Base-by-base conservation (phyloP, 2,113 vertebrate genomes). In the Prunella fulvescens region DNA sequence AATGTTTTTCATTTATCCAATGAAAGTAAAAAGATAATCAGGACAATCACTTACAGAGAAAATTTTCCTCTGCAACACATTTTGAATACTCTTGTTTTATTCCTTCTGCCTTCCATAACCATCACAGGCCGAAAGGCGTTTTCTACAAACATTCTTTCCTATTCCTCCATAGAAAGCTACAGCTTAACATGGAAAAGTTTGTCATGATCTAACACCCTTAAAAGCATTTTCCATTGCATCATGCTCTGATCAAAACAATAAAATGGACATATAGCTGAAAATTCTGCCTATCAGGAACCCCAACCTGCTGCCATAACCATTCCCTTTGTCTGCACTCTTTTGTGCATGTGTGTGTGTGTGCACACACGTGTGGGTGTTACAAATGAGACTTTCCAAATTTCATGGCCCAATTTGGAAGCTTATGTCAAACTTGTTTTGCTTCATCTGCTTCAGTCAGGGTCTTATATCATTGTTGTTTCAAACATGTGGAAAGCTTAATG, bases 401-500 rank as follows among this genome's bases (percentile, higher is more conserved):
- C 95, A 93, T 90, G 78, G 96, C 92, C 93, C 83, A 56, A 42
- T 97, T 95, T 97, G 93, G 93, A 97, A 95, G 95, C 90, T 95
- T 82, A 85, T 93, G 92, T 95, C 96, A 95, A 97, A 97, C 88
- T 96, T 96, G 94, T 88, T 96, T 95, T 95, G 92, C 93, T 96
- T 95, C 96, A 96, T 95, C 81, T 93, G 83, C 42, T 97, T 93
- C 92, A 88, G 83, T 93, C 81, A 95, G 95, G 54, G 93, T 84
- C 95, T 97, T 94, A 45, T 93, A 97, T 97, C 96, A 96, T 94
- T 93, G 90, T 92, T 95, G 92, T 96, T 97, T 93, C 91, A 84
- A 96, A 91, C 96, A 96, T 97, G 96, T 97, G 96, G 96, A 96
- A 97, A 96, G 93, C 94, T 96, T 96, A 96, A 95, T 97, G 97